Conservation (phyloP, 2,797 vertebrate species). For the Sarcophilus harrisii region DNA sequence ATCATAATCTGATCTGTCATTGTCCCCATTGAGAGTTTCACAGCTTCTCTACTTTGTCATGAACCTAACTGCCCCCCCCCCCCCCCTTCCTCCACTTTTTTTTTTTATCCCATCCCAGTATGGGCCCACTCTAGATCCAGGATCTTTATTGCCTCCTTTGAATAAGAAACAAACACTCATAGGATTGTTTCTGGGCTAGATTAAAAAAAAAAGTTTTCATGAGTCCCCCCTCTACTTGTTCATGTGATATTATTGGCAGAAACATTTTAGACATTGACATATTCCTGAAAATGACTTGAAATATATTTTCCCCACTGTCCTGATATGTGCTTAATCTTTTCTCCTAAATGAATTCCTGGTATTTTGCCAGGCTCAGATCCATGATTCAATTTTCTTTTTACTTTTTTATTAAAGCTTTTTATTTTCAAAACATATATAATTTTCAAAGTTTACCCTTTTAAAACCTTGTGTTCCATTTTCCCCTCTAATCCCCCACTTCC, state of each 20-base stretch:
- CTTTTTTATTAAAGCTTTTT: too few species aligned
- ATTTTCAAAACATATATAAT: too few species aligned
- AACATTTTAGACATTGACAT: background rate
- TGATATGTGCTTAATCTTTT: background rate
- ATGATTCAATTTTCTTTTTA: background rate
- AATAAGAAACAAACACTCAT: background rate
- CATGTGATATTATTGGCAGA: constrained; percentile 18
- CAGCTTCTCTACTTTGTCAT: background rate
- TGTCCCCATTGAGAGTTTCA: background rate
- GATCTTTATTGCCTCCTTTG: background rate
- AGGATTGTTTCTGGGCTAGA: background rate
- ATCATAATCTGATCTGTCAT: background rate
- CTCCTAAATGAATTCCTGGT: background rate
- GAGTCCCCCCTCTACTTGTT: constrained; percentile 26
- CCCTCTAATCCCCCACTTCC: too few species aligned
- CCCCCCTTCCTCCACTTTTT: too few species aligned
- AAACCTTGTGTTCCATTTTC: too few species aligned
- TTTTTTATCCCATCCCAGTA: background rate
- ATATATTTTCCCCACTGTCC: background rate
- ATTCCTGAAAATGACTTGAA: background rate
- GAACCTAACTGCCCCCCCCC: background rate
- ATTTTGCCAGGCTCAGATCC: constrained; percentile 13
- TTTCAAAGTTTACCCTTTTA: too few species aligned
- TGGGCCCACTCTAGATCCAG: background rate
- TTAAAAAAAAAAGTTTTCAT: constrained; percentile 17